Conservation (phyloP, 2,113 vertebrate genomes). For the Alligator mississippiensis region DNA sequence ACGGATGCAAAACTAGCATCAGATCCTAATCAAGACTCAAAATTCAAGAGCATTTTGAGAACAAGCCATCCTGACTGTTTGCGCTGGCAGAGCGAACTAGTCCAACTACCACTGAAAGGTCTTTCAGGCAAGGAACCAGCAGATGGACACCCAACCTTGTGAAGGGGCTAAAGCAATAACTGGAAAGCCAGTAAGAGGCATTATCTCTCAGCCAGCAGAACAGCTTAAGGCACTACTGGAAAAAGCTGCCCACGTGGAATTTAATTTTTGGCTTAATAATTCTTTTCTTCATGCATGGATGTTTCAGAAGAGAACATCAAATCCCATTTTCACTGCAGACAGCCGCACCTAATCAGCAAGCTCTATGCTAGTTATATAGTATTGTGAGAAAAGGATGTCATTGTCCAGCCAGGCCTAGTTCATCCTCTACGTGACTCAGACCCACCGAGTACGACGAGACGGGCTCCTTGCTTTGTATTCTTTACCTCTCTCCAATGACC, state of each 20-base stretch:
- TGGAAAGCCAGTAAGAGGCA: not conserved
- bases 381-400: not conserved
- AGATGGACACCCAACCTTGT: not conserved
- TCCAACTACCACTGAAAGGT: not conserved
- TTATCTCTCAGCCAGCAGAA: not conserved
- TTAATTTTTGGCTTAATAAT: conserved; percentile 55
- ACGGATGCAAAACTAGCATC: not conserved
- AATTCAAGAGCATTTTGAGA: conserved; percentile 3
- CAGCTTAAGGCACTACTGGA: conserved; percentile 31
- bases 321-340: conserved; percentile 35
- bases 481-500: not conserved
- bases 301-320: conserved; percentile 45
- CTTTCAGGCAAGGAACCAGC: accelerated
- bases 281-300: conserved; percentile 46
- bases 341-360: conserved; percentile 13
- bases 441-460: accelerated
- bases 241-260: not conserved
- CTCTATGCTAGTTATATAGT: not conserved
- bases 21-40: not conserved
- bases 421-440: accelerated
- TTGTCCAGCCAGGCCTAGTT: not conserved
- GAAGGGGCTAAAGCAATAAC: not conserved
- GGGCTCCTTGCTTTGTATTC: not conserved
- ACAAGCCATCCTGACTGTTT: not conserved
- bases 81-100: not conserved